phyloP scores from a whole-genome alignment of 1,140 invertebrate species.

The Drosophila albomicans region DNA sequence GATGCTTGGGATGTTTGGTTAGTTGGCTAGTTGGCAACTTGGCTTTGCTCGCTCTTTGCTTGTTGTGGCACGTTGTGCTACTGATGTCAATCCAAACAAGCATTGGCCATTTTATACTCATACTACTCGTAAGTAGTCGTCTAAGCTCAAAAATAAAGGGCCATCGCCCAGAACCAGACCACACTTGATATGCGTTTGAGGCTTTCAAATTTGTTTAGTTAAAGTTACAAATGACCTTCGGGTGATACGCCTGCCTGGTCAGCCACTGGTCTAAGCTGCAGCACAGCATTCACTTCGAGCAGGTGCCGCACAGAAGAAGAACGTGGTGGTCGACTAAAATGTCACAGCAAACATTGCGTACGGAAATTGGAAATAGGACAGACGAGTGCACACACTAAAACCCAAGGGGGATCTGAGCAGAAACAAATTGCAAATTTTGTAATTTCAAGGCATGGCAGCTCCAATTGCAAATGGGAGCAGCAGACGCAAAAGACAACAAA shows the following conservation, averaged over 20 bases:
- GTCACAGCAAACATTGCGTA: slow-evolving; percentile 40
- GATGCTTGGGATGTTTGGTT: background rate
- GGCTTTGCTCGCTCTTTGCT: slow-evolving; percentile 14
- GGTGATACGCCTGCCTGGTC: slow-evolving; percentile 51
- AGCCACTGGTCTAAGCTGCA: slow-evolving; percentile 30
- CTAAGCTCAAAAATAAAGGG: slow-evolving; percentile 44
- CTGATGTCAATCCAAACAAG: slow-evolving; percentile 52
- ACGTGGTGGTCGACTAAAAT: slow-evolving; percentile 37
- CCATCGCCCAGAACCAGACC: slow-evolving; percentile 65
- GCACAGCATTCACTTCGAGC: slow-evolving; percentile 70
- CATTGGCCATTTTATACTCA: slow-evolving; percentile 64
- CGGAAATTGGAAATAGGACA: slow-evolving; percentile 72
- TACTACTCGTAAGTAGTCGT: slow-evolving; percentile 12
- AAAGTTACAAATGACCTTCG: slow-evolving; percentile 80
- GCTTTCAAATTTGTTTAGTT: slow-evolving; percentile 84
- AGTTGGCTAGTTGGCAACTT: slow-evolving; percentile 8
- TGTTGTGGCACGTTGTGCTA: slow-evolving; percentile 52
- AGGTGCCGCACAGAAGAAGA: slow-evolving; percentile 3
- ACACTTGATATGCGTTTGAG: slow-evolving; percentile 66
- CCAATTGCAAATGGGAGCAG: slow-evolving; percentile 55
- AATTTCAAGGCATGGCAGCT: slow-evolving; percentile 50
- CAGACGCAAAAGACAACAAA: background rate
- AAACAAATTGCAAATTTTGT: slow-evolving; percentile 73
- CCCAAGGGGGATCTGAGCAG: slow-evolving; percentile 11
- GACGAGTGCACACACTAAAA: slow-evolving; percentile 25